phyloP scores from a whole-genome alignment of 1,140 invertebrate genomes.

The Eurosta solidaginis region DNA sequence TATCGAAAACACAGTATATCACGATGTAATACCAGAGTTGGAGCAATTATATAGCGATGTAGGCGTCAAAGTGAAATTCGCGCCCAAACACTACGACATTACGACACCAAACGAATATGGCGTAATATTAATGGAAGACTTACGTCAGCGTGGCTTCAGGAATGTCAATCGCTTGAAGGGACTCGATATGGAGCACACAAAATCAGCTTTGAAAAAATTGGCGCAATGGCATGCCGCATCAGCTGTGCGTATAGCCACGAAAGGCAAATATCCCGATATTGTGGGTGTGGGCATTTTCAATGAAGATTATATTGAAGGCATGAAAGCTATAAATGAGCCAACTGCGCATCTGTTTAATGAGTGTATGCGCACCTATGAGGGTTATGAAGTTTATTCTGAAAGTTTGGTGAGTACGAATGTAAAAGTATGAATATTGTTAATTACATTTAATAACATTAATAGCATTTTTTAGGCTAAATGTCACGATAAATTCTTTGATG shows the following conservation, averaged over 20 bases:
- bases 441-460: too few species aligned
- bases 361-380: slow-evolving; percentile 40
- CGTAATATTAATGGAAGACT: slow-evolving; percentile 62
- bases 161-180: slow-evolving; percentile 65
- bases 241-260: slow-evolving; percentile 50
- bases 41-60: slow-evolving; percentile 46
- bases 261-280: slow-evolving; percentile 45
- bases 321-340: slow-evolving; percentile 37
- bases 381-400: slow-evolving; percentile 37
- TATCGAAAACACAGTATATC: slow-evolving; percentile 51
- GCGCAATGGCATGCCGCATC: slow-evolving; percentile 65
- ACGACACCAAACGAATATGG: slow-evolving; percentile 44
- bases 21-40: slow-evolving; percentile 49
- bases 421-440: background rate
- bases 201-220: slow-evolving; percentile 61
- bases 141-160: slow-evolving; percentile 61
- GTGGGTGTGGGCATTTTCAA: slow-evolving; percentile 47
- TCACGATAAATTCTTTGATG: slow-evolving; percentile 38
- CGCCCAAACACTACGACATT: slow-evolving; percentile 45
- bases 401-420: background rate
- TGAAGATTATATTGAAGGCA: slow-evolving; percentile 31
- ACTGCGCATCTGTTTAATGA: slow-evolving; percentile 36
- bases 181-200: slow-evolving; percentile 62
- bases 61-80: slow-evolving; percentile 45
- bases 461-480: slow-evolving; percentile 24